phyloP scores from a whole-genome alignment of 2,797 vertebrate species.

The Pseudotriccus pelzelni region DNA sequence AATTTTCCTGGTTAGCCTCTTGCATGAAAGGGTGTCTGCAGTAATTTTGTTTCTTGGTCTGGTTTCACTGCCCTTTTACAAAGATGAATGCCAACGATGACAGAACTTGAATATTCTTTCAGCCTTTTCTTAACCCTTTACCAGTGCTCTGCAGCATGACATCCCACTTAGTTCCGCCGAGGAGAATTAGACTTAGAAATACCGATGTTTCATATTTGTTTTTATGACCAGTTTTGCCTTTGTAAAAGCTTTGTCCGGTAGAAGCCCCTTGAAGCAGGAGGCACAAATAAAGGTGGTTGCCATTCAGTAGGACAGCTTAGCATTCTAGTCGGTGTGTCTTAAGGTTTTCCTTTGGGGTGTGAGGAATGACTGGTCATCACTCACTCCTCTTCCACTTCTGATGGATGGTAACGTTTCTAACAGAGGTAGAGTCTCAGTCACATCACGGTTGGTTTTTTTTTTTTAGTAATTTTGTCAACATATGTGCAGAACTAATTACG shows the following conservation, averaged over 20 bases:
- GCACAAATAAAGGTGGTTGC: background rate
- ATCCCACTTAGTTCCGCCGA: background rate
- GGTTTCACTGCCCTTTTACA: background rate
- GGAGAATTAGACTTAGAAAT: background rate
- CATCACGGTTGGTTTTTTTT: accelerated
- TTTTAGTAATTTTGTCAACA: background rate
- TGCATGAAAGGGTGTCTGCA: background rate
- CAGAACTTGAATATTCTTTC: background rate
- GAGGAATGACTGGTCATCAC: background rate
- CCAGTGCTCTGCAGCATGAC: background rate
- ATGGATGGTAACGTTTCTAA: accelerated
- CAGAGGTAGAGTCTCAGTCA: background rate
- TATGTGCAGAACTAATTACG: background rate
- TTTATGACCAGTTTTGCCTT: background rate
- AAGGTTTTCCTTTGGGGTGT: background rate
- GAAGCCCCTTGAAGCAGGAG: background rate
- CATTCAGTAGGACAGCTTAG: background rate
- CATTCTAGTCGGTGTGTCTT: background rate
- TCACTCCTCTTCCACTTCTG: background rate
- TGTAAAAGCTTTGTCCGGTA: background rate
- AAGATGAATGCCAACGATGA: background rate
- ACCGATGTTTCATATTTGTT: background rate
- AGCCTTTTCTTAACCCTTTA: background rate
- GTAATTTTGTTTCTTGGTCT: background rate
- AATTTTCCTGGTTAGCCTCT: background rate